phyloP scores from a whole-genome alignment of 2,113 vertebrate species.

The Aphelocoma coerulescens region DNA sequence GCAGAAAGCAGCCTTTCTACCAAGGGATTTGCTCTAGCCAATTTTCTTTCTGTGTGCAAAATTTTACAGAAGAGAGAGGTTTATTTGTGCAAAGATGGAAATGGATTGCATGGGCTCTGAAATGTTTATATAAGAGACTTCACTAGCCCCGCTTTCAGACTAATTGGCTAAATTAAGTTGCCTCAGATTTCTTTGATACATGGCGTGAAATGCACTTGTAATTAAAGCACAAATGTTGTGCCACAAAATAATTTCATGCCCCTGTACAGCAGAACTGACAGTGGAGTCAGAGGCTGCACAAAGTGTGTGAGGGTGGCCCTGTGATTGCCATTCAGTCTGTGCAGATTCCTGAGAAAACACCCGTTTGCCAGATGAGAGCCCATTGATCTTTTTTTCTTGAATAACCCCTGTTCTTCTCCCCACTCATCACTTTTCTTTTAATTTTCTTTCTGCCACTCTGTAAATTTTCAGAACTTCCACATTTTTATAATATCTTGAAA shows the following conservation, averaged over 20 bases:
- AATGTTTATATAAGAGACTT: background rate
- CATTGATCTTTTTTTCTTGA: background rate
- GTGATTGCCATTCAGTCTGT: background rate
- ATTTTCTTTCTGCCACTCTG: background rate
- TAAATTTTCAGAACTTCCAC: conserved; percentile 3
- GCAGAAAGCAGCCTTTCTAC: background rate
- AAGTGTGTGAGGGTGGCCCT: background rate
- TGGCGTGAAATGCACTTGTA: background rate
- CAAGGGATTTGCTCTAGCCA: background rate
- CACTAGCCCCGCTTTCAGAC: background rate
- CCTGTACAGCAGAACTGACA: background rate
- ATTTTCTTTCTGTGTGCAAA: background rate
- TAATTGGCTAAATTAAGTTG: background rate
- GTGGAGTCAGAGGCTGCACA: background rate
- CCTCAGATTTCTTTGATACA: background rate
- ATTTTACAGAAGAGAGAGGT: background rate
- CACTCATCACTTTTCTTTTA: background rate
- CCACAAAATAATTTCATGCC: background rate
- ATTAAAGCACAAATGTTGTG: background rate
- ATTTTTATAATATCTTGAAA: conserved; percentile 33
- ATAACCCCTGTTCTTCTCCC: background rate
- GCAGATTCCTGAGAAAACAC: background rate
- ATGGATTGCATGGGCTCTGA: background rate
- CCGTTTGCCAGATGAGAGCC: background rate
- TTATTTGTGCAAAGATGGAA: conserved; percentile 2